Percentiles rank a stretch among this genome's conserved stretches.
phyloP scores from a whole-genome alignment of 2,888 invertebrate genomes.

The Hirtodrosophila duncani region DNA sequence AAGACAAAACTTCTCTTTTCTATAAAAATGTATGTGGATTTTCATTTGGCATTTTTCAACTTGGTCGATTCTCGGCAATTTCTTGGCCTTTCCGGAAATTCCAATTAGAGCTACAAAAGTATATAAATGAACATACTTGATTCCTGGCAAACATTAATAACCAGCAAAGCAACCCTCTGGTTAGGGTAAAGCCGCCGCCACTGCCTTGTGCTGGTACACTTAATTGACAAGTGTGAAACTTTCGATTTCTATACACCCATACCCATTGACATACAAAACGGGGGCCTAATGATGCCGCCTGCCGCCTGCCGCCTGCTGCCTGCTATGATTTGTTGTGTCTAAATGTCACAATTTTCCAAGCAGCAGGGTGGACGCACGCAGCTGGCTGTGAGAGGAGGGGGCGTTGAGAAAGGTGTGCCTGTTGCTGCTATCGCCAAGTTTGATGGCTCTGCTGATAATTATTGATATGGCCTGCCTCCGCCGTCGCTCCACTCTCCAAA shows the following conservation, averaged over 20 bases:
- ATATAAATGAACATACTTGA: too few species aligned
- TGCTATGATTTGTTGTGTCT: slow-evolving; percentile 68
- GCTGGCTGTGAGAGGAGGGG: background rate
- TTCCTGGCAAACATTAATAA: too few species aligned
- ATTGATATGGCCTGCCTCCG: slow-evolving; percentile 42
- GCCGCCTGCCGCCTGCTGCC: slow-evolving; percentile 20
- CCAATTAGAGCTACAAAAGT: too few species aligned
- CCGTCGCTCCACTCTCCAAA: slow-evolving; percentile 22
- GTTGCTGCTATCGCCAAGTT: slow-evolving; percentile 25
- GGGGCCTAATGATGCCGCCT: slow-evolving; percentile 13
- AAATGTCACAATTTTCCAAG: slow-evolving; percentile 67
- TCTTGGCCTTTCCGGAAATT: too few species aligned
- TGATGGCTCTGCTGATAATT: slow-evolving; percentile 50
- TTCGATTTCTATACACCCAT: slow-evolving; percentile 71
- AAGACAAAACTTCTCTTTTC: too few species aligned
- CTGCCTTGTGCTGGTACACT: slow-evolving; percentile 50
- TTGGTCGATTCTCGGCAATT: too few species aligned
- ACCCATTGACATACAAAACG: slow-evolving; percentile 67
- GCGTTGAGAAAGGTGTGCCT: background rate
- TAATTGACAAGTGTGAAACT: slow-evolving; percentile 72
- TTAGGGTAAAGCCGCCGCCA: too few species aligned
- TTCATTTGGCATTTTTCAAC: too few species aligned
- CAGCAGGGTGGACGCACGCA: slow-evolving; percentile 33
- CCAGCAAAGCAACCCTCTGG: too few species aligned
- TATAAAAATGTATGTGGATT: too few species aligned